Evolutionary conservation across 2,797 vertebrate genomes (phyloP).

Genomic region (Neolamprologus multifasciatus): DNA sequence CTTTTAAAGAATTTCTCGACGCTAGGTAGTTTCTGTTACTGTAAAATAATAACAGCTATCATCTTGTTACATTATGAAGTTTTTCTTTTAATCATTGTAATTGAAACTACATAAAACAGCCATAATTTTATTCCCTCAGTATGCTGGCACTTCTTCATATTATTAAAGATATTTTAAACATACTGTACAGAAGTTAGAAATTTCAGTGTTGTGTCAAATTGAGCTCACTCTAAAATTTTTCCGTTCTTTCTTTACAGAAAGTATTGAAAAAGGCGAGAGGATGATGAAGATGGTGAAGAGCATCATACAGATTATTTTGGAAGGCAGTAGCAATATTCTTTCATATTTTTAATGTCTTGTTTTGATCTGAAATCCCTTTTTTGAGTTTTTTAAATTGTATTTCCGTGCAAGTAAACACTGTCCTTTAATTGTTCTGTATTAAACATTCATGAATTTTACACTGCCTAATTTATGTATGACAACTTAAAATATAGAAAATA

Average conservation of each 20-base stretch:
- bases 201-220: neutral
- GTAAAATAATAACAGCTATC: neutral
- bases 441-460: neutral
- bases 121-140: neutral
- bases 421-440: neutral
- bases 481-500: accelerated
- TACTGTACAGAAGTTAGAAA: neutral
- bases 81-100: neutral
- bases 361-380: neutral
- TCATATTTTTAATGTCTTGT: neutral
- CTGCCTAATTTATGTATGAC: neutral
- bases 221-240: neutral
- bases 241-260: conserved; percentile 37
- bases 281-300: conserved; percentile 10
- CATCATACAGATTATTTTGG: neutral
- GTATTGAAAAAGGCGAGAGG: conserved; percentile 67
- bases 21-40: neutral
- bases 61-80: neutral
- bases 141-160: accelerated
- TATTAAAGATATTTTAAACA: neutral
- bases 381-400: neutral
- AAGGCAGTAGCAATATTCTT: neutral
- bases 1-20: accelerated
- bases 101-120: neutral
- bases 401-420: neutral